Evolutionary conservation across 2,888 invertebrate genomes (phyloP).

Genomic region (Candidula unifasciata): DNA sequence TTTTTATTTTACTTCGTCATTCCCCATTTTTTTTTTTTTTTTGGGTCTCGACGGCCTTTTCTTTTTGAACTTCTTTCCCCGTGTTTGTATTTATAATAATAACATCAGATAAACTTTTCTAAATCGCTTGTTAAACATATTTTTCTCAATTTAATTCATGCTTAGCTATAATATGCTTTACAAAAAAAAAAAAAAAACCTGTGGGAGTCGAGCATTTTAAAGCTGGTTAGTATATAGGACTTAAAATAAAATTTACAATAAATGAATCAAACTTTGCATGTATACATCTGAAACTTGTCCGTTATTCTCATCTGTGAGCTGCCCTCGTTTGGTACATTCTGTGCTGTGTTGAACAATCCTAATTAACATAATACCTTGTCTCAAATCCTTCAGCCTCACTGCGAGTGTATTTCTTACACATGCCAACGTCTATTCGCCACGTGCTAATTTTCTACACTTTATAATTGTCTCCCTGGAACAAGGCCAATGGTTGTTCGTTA

Average conservation of each 20-base stretch:
- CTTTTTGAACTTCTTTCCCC: background rate
- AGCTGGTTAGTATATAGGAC: background rate
- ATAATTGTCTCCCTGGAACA: slow-evolving; percentile 4
- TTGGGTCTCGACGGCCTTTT: background rate
- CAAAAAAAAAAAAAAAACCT: no score
- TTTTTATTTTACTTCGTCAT: slow-evolving; percentile 13
- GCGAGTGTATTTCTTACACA: background rate
- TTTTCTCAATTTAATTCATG: no score
- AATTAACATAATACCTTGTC: background rate
- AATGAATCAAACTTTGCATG: background rate
- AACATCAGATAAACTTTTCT: no score
- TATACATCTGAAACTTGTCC: background rate
- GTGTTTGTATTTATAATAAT: slow-evolving; percentile 1
- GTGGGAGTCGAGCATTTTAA: no score
- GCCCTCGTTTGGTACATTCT: background rate
- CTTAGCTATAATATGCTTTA: no score
- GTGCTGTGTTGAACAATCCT: background rate
- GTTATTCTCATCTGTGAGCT: background rate
- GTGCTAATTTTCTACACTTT: background rate
- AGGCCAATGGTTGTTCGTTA: background rate
- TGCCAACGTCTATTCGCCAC: slow-evolving; percentile 3
- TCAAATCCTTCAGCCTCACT: background rate
- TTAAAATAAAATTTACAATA: background rate
- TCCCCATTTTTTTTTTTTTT: slow-evolving; percentile 4
- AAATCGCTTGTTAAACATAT: no score